Percentiles rank a stretch among this genome's conserved stretches.
phyloP scores from a whole-genome alignment of 2,888 invertebrate species.

The Phania funesta region DNA sequence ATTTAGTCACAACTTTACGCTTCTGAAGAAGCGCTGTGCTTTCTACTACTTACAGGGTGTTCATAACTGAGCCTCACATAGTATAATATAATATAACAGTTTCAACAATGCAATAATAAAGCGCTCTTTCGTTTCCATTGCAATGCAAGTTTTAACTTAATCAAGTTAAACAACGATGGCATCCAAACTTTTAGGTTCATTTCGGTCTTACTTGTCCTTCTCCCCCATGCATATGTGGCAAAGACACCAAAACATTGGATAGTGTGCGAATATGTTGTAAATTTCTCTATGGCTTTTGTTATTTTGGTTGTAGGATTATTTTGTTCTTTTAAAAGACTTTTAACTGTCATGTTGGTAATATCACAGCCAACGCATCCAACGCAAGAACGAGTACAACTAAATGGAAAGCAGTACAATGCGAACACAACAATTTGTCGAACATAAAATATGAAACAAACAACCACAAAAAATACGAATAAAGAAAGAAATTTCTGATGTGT shows the following conservation, averaged over 20 bases:
- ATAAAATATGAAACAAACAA: neutral
- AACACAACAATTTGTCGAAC: neutral
- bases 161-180: constrained; percentile 23
- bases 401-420: neutral
- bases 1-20: no score
- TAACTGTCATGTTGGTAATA: constrained; percentile 50
- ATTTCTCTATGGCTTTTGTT: constrained; percentile 25
- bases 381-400: neutral
- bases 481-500: neutral
- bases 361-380: constrained; percentile 40
- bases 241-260: neutral
- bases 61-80: no score
- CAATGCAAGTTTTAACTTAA: neutral
- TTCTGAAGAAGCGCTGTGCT: no score
- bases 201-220: neutral
- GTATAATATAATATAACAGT: no score
- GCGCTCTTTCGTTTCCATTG: neutral
- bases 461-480: no score
- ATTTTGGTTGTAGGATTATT: neutral
- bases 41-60: no score
- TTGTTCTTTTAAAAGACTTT: constrained; percentile 9
- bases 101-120: neutral
- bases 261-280: constrained; percentile 9
- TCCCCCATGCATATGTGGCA: neutral
- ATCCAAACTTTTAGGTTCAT: neutral